A percentile compares a stretch with the other conserved stretches of the same genome.
These are phyloP conservation scores for Melitaea athalia DNA, from an alignment of 2,888 invertebrate genomes.

Conservation along the genomic window DNA sequence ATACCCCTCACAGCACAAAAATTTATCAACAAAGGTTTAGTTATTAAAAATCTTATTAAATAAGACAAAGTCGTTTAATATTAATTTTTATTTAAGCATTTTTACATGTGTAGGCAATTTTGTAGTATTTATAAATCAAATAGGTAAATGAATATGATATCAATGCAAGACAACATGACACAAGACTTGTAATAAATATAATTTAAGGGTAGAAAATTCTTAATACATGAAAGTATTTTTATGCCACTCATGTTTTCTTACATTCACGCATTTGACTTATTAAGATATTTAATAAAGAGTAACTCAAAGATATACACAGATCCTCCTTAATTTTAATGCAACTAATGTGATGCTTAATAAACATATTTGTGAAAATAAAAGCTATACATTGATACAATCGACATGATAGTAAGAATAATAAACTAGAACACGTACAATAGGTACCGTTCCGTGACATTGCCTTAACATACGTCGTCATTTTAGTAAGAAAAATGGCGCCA, in stretches of 20 bases:
- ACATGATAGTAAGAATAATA: background rate
- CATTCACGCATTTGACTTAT: slow-evolving; percentile 21
- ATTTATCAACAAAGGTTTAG: background rate
- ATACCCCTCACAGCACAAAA: background rate
- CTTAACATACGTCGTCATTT: background rate
- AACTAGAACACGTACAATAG: background rate
- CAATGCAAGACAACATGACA: slow-evolving; percentile 21
- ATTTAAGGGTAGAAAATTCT: background rate
- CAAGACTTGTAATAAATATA: background rate
- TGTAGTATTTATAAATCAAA: slow-evolving; percentile 22
- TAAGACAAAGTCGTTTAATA: slow-evolving; percentile 41
- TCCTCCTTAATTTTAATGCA: slow-evolving; percentile 10
- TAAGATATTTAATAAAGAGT: slow-evolving; percentile 8
- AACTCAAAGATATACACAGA: slow-evolving; percentile 21
- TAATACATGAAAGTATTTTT: background rate
- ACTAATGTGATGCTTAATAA: slow-evolving; percentile 24
- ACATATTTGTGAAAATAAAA: background rate
- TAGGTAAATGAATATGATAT: slow-evolving; percentile 14
- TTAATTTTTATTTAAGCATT: slow-evolving; percentile 46
- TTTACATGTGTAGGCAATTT: slow-evolving; percentile 34
- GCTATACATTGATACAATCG: background rate
- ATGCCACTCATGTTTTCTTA: slow-evolving; percentile 15
- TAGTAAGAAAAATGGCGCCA: too few relatives aligned
- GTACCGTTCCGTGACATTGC: background rate
- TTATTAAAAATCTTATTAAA: slow-evolving; percentile 1